phyloP scores from a whole-genome alignment of 2,113 vertebrate genomes.

The Hiodon tergisus region DNA sequence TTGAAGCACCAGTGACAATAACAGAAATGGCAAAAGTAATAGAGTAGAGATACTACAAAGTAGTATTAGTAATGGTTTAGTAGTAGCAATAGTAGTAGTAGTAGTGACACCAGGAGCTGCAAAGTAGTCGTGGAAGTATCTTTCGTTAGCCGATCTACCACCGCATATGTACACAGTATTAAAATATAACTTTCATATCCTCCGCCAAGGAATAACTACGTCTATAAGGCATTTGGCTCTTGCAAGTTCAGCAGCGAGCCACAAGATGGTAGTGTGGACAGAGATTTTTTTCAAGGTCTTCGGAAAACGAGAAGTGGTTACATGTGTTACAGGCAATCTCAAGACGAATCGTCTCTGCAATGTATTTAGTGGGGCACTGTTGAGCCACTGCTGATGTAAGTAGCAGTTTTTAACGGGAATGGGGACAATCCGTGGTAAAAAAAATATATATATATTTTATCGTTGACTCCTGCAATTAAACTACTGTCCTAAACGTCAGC shows the following conservation, averaged over 20 bases:
- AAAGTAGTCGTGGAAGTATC: slow-evolving; percentile 6
- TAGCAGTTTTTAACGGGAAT: neutral
- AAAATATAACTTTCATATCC: neutral
- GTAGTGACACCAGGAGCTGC: neutral
- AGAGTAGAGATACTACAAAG: neutral
- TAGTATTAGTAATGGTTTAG: neutral
- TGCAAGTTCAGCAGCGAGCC: slow-evolving; percentile 43
- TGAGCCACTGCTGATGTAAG: neutral
- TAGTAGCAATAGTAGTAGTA: neutral
- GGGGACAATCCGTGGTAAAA: neutral
- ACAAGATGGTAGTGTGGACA: slow-evolving; percentile 64
- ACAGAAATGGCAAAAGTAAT: slow-evolving; percentile 1
- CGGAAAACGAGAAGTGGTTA: slow-evolving; percentile 17
- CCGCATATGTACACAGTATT: neutral
- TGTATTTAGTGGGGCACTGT: neutral
- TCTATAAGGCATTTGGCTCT: slow-evolving; percentile 12
- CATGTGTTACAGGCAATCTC: neutral
- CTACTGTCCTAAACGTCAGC: too few relatives aligned
- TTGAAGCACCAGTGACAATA: neutral
- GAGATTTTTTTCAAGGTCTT: slow-evolving; percentile 36
- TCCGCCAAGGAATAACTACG: slow-evolving; percentile 8
- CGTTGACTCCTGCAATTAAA: too few relatives aligned
- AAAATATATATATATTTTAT: neutral
- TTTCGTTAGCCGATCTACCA: slow-evolving; percentile 8
- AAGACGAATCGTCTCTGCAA: neutral